Evolutionary conservation across 2,797 vertebrate genomes (phyloP).

Genomic region (Spea hammondii): DNA sequence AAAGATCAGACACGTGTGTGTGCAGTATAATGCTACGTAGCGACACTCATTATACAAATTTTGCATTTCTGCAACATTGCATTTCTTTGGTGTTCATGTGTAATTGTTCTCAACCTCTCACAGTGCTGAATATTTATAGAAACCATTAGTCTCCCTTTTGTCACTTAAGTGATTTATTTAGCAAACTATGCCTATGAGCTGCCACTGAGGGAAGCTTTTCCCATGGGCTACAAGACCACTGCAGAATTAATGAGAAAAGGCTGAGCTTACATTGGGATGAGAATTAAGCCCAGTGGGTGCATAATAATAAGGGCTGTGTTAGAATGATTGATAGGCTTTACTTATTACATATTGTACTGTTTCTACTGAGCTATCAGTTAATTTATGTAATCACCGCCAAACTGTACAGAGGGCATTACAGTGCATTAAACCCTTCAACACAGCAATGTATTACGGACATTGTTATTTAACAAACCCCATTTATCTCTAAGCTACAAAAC

Average conservation of each 20-base stretch:
- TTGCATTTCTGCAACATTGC: constrained; percentile 8
- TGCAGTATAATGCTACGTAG: background rate
- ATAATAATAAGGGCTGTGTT: background rate
- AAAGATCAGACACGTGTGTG: too few species aligned
- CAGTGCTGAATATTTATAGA: constrained; percentile 48
- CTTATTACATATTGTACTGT: background rate
- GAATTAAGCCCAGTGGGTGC: constrained; percentile 24
- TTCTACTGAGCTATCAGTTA: background rate
- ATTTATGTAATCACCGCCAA: background rate
- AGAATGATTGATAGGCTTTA: constrained; percentile 32
- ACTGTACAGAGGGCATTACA: background rate
- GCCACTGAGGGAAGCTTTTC: constrained; percentile 60
- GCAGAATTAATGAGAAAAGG: constrained; percentile 55
- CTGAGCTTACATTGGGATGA: constrained; percentile 45
- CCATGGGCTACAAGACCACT: constrained; percentile 58
- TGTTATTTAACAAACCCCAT: background rate
- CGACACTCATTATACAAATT: constrained; percentile 2
- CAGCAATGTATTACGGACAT: background rate
- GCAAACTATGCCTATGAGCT: constrained; percentile 58
- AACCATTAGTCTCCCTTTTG: constrained; percentile 63
- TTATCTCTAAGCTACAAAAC: background rate
- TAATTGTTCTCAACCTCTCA: constrained; percentile 5
- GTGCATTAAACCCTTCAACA: background rate
- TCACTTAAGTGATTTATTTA: constrained; percentile 68
- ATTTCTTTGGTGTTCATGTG: constrained; percentile 12